A percentile compares a stretch with the other conserved stretches of the same genome.
These are phyloP conservation scores for Drosophila kohkoa DNA, from an alignment of 1,140 invertebrate species.

Conservation along the genomic window DNA sequence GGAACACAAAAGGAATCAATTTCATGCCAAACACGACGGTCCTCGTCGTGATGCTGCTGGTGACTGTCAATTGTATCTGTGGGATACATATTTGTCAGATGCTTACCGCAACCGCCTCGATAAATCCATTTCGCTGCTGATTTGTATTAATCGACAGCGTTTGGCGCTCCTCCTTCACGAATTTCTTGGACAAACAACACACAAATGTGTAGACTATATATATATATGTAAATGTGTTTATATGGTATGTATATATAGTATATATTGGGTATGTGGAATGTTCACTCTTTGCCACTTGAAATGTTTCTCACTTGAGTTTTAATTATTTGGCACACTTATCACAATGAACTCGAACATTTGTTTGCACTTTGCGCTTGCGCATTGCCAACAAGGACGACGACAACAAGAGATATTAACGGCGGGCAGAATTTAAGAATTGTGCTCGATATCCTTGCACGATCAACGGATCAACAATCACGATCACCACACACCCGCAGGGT, in stretches of 20 bases:
- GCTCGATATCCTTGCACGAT: conserved; percentile 22
- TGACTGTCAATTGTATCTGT: conserved; percentile 46
- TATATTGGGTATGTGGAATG: conserved; percentile 7
- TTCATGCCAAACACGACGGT: conserved; percentile 59
- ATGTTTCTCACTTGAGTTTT: conserved; percentile 70
- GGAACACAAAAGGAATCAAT: conserved; percentile 81
- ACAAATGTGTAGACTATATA: conserved; percentile 17
- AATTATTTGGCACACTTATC: conserved; percentile 70
- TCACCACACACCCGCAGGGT: conserved; percentile 70
- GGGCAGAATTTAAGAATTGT: background rate
- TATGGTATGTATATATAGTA: too few species aligned
- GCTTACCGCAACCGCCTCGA: conserved; percentile 84
- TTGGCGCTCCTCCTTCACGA: conserved; percentile 26
- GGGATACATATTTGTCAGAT: conserved; percentile 74
- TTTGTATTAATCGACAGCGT: conserved; percentile 59
- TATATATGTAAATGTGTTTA: background rate
- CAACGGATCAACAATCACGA: conserved; percentile 42
- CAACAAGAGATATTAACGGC: background rate
- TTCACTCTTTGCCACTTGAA: conserved; percentile 40
- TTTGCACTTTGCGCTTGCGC: conserved; percentile 74
- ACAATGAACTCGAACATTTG: conserved; percentile 33
- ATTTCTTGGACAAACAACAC: conserved; percentile 46
- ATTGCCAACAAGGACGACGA: conserved; percentile 55
- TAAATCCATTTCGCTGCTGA: conserved; percentile 83
- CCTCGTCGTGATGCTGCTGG: conserved; percentile 21